Evolutionary conservation across 2,113 vertebrate genomes (phyloP), one percentile per base, ranked within the genome.

Genomic region (Melospiza melodia): DNA sequence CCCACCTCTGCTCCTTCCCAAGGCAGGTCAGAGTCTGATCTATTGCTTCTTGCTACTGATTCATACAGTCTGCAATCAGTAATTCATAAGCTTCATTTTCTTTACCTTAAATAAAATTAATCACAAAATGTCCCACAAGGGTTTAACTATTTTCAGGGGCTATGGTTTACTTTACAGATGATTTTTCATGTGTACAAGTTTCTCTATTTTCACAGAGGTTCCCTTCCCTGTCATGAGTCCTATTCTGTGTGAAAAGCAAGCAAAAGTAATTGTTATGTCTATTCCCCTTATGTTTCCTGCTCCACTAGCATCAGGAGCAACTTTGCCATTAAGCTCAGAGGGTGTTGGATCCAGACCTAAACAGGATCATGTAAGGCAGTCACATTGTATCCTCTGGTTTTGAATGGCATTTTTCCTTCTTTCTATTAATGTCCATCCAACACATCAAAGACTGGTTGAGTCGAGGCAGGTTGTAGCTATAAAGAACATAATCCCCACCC

Each of bases 351-450:
- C 25, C 75, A 83, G 57, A 43, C 35, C 68, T 67, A 23, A 95
- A 86, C 48, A 67, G 71, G 30, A 44, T 94, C 52, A 41, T 35
- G 61, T 65, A 57, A 73, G n/a, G 61, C 61, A 84, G 27, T 21
- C 89, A 84, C 49, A 74, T 12, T 0, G 0, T 84, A 95, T 96
- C 94, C 90, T 88, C 65, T 91, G 81, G 88, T 96, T 96, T 96
- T 88, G 73, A 80, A 20, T 61, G 22, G 21, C 57, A 48, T 80
- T 63, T 72, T 44, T 87, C 39, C 6, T 74, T 85, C 65, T 84
- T 82, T 75, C 86, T 92, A 68, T 90, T 89, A 87, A 74, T 46
- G 77, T 65, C 65, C 37, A 58, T 30, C 73, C 57, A 86, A 82
- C 22, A 92, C 69, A 84, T 89, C 93, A 96, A 92, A 92, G 76